Evolutionary conservation across 2,113 vertebrate species (phyloP).

Genomic region (Chinchilla lanigera): DNA sequence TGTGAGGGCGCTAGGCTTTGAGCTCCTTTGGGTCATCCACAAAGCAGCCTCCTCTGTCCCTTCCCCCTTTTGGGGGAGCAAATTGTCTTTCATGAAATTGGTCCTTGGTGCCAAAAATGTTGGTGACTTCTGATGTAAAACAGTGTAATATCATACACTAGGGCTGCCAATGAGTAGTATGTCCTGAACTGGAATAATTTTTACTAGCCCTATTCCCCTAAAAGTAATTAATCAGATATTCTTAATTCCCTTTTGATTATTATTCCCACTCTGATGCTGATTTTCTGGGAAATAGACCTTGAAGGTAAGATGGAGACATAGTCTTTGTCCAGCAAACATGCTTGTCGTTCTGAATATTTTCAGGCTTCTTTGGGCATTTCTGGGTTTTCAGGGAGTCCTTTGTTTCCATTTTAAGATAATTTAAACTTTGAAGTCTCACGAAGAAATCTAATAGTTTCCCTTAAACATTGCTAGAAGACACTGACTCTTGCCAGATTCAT

Average conservation of each 20-base stretch:
- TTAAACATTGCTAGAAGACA: conserved; percentile 52
- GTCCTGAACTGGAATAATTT: neutral
- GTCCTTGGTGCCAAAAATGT: neutral
- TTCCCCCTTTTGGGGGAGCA: neutral
- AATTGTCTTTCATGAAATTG: neutral
- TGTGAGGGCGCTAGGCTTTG: neutral
- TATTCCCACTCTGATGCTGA: neutral
- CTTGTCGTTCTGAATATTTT: conserved; percentile 23
- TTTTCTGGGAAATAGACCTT: neutral
- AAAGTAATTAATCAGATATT: conserved; percentile 20
- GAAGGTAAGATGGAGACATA: neutral
- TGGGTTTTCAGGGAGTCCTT: conserved; percentile 28
- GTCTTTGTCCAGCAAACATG: conserved; percentile 4
- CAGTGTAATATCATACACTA: conserved; percentile 28
- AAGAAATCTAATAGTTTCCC: conserved; percentile 61
- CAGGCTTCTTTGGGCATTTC: conserved; percentile 27
- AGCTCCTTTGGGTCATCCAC: neutral
- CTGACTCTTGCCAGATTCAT: neutral
- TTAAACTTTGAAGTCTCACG: conserved; percentile 47
- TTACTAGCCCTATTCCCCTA: neutral
- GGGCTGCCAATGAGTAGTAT: neutral
- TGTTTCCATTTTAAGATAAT: conserved; percentile 43
- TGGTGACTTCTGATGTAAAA: neutral
- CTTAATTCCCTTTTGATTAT: neutral
- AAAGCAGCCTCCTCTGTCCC: neutral